Evolutionary conservation across 2,797 vertebrate genomes (phyloP), one percentile per base, ranked within the genome.

Genomic region (Parambassis ranga): DNA sequence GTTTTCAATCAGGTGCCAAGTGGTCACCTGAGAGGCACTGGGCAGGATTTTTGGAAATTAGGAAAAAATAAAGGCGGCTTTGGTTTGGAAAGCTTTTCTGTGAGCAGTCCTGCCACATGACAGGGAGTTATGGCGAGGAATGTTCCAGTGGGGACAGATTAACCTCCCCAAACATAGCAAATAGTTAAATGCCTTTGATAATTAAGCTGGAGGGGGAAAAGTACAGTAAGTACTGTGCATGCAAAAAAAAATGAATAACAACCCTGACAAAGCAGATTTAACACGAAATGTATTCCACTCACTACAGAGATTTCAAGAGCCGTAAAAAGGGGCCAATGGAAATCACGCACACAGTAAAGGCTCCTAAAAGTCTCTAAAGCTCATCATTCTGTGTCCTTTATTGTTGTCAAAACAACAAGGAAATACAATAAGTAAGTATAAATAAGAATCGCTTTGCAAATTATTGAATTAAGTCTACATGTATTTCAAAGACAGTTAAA

Each of bases 141-240:
- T 92, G 87, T 91, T 81, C 83, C 82, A 84, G 70, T 33, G 62
- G 65, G 66, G 74, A 78, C 57, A 79, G 90, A 92, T 92, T 91
- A 92, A 84, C 79, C 66, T 71, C 59, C 52, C 49, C 65, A 88
- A 88, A 89, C 76, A 66, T 84, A 75, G 22, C 13, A 85, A n/a
- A 85, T 64, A 49, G 74, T 75, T 77, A 55, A 70, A 75, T 66
- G 58, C 63, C 59, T 87, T 79, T 77, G 59, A 82, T 53, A 64
- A 82, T 80, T 82, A 79, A 77, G 57, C 35, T 38, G 46, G 24
- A 1, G 23, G 23, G 24, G 15, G 19, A 39, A 30, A 44, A 64
- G 81, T 76, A 64, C 75, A 86, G 74, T 70, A 73, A 79, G 73
- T 70, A 36, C 57, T 48, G 42, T 38, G 51, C 8, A 10, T 16